phyloP scores from a whole-genome alignment of 2,797 vertebrate species.

The Valencia hispanica region DNA sequence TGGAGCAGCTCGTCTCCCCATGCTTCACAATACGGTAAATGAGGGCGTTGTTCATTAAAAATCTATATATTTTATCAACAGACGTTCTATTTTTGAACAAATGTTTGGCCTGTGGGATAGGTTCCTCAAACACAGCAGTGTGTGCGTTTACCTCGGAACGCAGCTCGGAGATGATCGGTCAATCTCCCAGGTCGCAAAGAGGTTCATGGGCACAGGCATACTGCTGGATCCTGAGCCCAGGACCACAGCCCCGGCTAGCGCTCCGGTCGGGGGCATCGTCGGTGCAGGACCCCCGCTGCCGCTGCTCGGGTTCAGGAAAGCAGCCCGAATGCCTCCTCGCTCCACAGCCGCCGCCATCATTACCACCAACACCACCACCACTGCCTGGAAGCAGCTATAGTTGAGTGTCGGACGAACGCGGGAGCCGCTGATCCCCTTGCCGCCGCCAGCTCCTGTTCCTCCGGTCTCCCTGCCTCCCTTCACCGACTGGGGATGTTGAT shows the following conservation, averaged over 20 bases:
- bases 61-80: constrained; percentile 3
- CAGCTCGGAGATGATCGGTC: constrained; percentile 85
- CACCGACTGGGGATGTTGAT: constrained; percentile 57
- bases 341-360: constrained; percentile 86
- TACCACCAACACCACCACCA: constrained; percentile 60
- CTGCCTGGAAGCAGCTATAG: constrained; percentile 73
- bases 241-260: constrained; percentile 67
- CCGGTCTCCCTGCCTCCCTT: constrained; percentile 57
- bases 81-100: neutral
- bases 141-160: constrained; percentile 79
- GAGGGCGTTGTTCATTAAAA: constrained; percentile 58
- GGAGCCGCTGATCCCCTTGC: constrained; percentile 58
- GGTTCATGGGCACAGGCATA: constrained; percentile 84
- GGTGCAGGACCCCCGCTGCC: constrained; percentile 74
- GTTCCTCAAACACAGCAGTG: constrained; percentile 7
- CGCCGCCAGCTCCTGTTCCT: constrained; percentile 64
- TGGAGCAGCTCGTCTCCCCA: constrained; percentile 44
- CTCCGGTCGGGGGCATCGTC: constrained; percentile 70
- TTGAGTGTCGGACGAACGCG: constrained; percentile 69
- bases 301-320: constrained; percentile 82
- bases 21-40: constrained; percentile 22
- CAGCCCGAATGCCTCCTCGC: constrained; percentile 83
- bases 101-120: neutral
- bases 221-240: constrained; percentile 73
- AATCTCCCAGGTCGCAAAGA: constrained; percentile 85